These are phyloP conservation scores for Hippocampus zosterae DNA, from an alignment of 2,113 vertebrate species.

Conservation along the genomic window DNA sequence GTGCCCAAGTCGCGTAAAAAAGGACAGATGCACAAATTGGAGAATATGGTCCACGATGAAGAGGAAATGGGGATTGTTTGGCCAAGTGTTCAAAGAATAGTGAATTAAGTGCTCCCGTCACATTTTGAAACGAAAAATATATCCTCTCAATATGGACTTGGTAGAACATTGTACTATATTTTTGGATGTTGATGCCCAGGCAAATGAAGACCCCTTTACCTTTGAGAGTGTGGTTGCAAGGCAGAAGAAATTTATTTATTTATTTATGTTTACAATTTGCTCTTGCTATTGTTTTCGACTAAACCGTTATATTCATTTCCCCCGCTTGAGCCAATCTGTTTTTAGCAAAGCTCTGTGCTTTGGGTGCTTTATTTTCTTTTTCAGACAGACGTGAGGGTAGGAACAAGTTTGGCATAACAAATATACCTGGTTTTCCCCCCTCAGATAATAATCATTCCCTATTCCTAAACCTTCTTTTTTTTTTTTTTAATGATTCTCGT, in stretches of 20 bases:
- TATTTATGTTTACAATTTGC: too few species aligned
- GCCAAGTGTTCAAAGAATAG: conserved; percentile 20
- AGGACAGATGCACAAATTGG: background rate
- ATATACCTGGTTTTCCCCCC: background rate
- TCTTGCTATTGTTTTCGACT: too few species aligned
- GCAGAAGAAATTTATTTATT: too few species aligned
- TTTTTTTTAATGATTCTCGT: conserved; percentile 13
- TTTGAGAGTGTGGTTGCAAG: background rate
- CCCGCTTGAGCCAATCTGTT: background rate
- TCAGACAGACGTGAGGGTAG: background rate
- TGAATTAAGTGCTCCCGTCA: conserved; percentile 26
- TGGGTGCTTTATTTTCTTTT: background rate
- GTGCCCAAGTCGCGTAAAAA: background rate
- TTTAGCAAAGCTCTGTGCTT: background rate
- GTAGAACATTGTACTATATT: conserved; percentile 15
- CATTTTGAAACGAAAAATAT: conserved; percentile 18
- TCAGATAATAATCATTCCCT: conserved; percentile 28
- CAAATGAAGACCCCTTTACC: background rate
- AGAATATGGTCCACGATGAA: background rate
- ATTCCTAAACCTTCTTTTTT: conserved; percentile 23
- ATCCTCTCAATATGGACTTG: conserved; percentile 6
- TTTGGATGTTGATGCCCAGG: conserved; percentile 1
- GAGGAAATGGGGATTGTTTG: background rate
- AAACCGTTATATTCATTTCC: background rate
- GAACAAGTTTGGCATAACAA: background rate